These are phyloP conservation scores for Chionoecetes opilio DNA, from an alignment of 1,140 invertebrate genomes.

Conservation along the genomic window DNA sequence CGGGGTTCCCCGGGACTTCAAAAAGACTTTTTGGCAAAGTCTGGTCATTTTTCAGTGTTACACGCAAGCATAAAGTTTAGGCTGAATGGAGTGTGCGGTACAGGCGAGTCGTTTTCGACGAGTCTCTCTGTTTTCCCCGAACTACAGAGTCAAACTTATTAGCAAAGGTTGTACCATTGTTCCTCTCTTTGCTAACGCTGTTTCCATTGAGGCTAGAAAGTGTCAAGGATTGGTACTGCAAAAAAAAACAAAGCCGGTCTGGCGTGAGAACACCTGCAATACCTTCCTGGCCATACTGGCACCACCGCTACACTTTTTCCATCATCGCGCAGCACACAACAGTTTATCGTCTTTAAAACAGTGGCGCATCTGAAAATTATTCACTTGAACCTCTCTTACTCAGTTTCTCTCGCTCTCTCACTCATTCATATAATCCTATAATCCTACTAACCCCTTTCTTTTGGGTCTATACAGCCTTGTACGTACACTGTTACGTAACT, in stretches of 20 bases:
- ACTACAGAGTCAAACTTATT: not conserved
- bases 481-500: not conserved
- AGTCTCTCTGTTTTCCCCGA: not conserved
- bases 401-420: not conserved
- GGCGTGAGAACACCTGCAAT: not conserved
- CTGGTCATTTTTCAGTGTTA: not conserved
- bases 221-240: not conserved
- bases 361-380: not conserved
- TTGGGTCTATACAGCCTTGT: not conserved
- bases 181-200: not conserved
- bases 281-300: not conserved
- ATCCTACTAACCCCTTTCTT: not conserved
- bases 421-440: not conserved
- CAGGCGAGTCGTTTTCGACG: not conserved
- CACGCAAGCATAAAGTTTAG: not conserved
- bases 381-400: not conserved
- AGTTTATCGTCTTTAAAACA: slow-evolving; percentile 30
- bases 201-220: not conserved
- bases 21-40: too few relatives aligned
- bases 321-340: not conserved
- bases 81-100: too few relatives aligned
- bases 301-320: not conserved
- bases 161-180: not conserved
- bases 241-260: not conserved
- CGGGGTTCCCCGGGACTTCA: too few relatives aligned